Evolutionary conservation across 2,797 vertebrate species (phyloP), one percentile per base, ranked within the genome.

Genomic region (Lagodon rhomboides): DNA sequence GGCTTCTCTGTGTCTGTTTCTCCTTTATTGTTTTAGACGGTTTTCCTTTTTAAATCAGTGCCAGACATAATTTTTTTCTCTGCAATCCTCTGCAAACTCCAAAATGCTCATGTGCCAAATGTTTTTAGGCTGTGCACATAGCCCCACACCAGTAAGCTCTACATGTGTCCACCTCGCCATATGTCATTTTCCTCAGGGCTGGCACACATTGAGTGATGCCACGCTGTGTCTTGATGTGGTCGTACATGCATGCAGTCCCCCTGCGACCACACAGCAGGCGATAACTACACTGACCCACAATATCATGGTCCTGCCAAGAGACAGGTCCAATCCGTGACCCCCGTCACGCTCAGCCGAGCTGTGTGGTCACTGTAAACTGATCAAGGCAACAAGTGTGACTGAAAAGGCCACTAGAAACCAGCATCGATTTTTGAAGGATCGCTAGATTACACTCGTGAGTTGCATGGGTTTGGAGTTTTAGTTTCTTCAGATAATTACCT

Each of bases 281-380:
- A 54, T 82, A 58, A 78, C 64, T 65, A 76, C 49, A 63, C 27
- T 84, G 84, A 76, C 75, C 74, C 44, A 1, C 56, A 77, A 47
- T 47, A 16, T 74, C n/a, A 34, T 38, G 49, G 65, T 51, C 30
- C 56, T 82, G 49, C 41, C 44, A 68, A 53, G 55, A 54, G 84
- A 75, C 18, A 22, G 16, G 15, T 34, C 68, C 61, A 67, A 27
- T 64, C 47, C 50, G 27, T 80, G 72, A 62, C 54, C 38, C 20
- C 68, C 50, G 63, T 30, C 54, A 63, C 0, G 25, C 54, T 72
- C 55, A 53, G 63, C 23, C 1, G 20, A 82, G 51, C 70, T 73
- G 41, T 70, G 53, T 53, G 47, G 64, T 68, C 38, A 27, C 43
- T 79, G 53, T 25, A 50, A 76, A 73, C 20, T 13, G 62, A 34